Evolutionary conservation across 2,888 invertebrate genomes (phyloP).

Genomic region (Aspidiotus destructor): DNA sequence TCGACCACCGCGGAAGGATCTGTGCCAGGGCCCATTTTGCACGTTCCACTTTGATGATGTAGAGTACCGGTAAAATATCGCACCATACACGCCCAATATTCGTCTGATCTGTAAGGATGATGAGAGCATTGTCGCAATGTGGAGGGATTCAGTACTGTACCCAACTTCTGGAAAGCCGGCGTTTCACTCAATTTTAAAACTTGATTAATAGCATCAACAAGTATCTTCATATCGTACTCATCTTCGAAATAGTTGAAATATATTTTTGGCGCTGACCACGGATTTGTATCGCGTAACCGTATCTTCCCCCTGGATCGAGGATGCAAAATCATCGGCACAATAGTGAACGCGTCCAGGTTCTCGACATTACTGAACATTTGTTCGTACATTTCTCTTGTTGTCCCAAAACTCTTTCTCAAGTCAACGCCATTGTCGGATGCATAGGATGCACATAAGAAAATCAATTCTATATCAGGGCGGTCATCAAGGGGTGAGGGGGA

Average conservation of each 20-base stretch:
- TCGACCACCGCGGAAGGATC: slow-evolving; percentile 47
- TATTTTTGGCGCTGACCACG: slow-evolving; percentile 45
- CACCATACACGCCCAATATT: slow-evolving; percentile 57
- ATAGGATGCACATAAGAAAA: slow-evolving; percentile 53
- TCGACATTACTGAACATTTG: slow-evolving; percentile 45
- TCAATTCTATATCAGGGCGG: slow-evolving; percentile 60
- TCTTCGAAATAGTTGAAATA: slow-evolving; percentile 47
- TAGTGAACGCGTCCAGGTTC: slow-evolving; percentile 45
- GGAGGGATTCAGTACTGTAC: slow-evolving; percentile 45
- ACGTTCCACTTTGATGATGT: slow-evolving; percentile 60
- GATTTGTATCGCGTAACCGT: slow-evolving; percentile 44
- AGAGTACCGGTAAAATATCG: slow-evolving; percentile 51
- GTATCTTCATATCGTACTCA: slow-evolving; percentile 40
- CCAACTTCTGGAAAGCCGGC: slow-evolving; percentile 37
- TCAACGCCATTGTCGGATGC: slow-evolving; percentile 49
- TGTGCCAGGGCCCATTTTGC: slow-evolving; percentile 53
- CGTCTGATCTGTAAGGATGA: slow-evolving; percentile 49
- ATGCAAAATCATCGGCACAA: slow-evolving; percentile 51
- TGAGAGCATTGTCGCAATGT: slow-evolving; percentile 49
- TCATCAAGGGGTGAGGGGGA: slow-evolving; percentile 41
- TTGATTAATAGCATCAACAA: slow-evolving; percentile 37
- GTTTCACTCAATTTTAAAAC: slow-evolving; percentile 36
- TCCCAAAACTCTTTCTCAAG: slow-evolving; percentile 44
- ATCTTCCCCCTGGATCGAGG: slow-evolving; percentile 48
- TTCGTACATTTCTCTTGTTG: slow-evolving; percentile 45